Conservation (phyloP, 1,140 invertebrate species). For the Druon quercuslanigerum region DNA sequence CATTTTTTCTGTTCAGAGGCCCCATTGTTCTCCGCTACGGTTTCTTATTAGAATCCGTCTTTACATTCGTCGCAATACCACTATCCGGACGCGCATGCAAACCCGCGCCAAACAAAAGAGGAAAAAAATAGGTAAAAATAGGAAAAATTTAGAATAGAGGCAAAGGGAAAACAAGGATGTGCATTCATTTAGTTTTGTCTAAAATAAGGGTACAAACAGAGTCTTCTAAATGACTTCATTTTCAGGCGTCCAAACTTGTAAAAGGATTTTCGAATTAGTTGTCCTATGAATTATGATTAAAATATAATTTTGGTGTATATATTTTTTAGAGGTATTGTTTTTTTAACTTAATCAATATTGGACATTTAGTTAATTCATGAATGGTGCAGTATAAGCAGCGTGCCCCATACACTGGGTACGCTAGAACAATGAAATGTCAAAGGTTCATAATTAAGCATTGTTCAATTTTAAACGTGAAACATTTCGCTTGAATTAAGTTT, state of each 20-base stretch:
- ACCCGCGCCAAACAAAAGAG: conserved; percentile 9
- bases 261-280: background rate
- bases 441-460: too few relatives aligned
- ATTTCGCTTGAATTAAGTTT: too few relatives aligned
- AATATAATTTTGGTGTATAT: too few relatives aligned
- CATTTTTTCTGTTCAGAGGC: conserved; percentile 21
- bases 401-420: too few relatives aligned
- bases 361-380: too few relatives aligned
- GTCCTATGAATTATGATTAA: too few relatives aligned
- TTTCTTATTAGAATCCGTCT: conserved; percentile 26
- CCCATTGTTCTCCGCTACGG: conserved; percentile 27
- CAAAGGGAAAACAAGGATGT: background rate
- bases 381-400: too few relatives aligned
- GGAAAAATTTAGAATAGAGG: conserved; percentile 23
- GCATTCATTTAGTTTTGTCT: conserved; percentile 10
- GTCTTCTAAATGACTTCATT: background rate
- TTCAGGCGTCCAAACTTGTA: background rate
- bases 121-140: background rate
- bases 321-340: too few relatives aligned
- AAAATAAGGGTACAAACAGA: background rate
- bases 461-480: too few relatives aligned
- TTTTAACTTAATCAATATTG: too few relatives aligned
- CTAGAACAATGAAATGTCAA: too few relatives aligned
- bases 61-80: conserved; percentile 31
- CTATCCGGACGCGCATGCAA: conserved; percentile 18